Conservation (phyloP, 2,888 invertebrate genomes). For the Phyto melanocephala region DNA sequence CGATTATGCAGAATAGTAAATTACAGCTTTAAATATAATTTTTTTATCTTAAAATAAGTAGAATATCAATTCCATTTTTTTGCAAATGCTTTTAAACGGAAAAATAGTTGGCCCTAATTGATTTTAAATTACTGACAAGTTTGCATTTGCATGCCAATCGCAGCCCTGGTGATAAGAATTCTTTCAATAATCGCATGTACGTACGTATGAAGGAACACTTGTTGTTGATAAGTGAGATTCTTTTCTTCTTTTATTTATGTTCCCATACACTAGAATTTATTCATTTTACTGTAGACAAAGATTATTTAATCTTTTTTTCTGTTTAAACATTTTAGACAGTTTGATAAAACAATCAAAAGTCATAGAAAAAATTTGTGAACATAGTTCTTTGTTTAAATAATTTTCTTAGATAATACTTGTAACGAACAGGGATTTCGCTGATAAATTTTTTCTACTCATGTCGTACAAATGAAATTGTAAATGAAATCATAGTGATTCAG, state of each 20-base stretch:
- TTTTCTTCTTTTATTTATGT: neutral
- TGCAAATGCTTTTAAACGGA: no score
- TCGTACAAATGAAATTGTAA: neutral
- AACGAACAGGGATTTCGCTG: neutral
- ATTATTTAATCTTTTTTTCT: neutral
- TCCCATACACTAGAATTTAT: no score
- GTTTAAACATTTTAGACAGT: neutral
- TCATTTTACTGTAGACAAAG: neutral
- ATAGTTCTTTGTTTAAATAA: neutral
- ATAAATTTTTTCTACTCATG: neutral
- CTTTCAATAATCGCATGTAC: neutral
- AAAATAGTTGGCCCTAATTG: no score
- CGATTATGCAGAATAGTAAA: no score
- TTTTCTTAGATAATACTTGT: conserved; percentile 7
- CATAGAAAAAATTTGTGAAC: neutral
- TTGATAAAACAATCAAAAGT: conserved; percentile 31
- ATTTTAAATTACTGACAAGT: no score
- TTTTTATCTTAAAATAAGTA: no score
- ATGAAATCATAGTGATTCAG: neutral
- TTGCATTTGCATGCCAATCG: no score
- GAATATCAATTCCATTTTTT: no score
- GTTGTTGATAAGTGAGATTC: neutral
- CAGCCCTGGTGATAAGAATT: conserved; percentile 29
- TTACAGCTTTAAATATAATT: no score
- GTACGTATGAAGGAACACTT: no score